phyloP scores from a whole-genome alignment of 2,113 vertebrate species.

The Setophaga kirtlandii region DNA sequence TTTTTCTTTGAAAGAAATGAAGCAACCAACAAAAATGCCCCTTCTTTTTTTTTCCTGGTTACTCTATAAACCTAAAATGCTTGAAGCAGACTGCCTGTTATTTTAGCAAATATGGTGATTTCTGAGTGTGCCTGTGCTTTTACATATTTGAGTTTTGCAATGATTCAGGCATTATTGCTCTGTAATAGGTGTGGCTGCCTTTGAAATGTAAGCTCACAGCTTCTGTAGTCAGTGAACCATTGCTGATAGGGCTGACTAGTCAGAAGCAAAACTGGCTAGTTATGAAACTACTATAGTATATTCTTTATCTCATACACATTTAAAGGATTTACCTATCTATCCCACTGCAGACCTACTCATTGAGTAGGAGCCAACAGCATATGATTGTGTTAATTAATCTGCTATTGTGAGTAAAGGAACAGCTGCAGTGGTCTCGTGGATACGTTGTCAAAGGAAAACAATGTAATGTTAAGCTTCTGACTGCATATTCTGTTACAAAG shows the following conservation, averaged over 20 bases:
- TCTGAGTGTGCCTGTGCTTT: slow-evolving; percentile 64
- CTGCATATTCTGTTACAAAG: slow-evolving; percentile 98
- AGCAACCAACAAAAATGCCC: background rate
- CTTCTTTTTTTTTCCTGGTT: background rate
- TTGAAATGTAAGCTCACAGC: slow-evolving; percentile 70
- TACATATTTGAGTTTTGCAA: slow-evolving; percentile 66
- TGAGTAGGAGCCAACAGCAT: slow-evolving; percentile 97
- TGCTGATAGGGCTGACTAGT: slow-evolving; percentile 86
- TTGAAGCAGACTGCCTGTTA: slow-evolving; percentile 65
- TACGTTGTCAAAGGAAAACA: slow-evolving; percentile 99
- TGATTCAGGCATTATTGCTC: slow-evolving; percentile 68
- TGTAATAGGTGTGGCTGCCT: slow-evolving; percentile 76
- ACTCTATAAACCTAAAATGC: slow-evolving; percentile 60
- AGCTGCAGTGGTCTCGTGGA: slow-evolving; percentile 97
- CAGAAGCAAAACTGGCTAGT: slow-evolving; percentile 85
- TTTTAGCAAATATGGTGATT: slow-evolving; percentile 75
- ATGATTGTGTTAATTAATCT: slow-evolving; percentile 99
- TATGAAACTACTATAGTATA: slow-evolving; percentile 86
- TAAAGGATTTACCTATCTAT: slow-evolving; percentile 99
- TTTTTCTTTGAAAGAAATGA: slow-evolving; percentile 68
- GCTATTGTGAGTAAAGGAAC: slow-evolving; percentile 99
- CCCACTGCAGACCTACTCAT: slow-evolving; percentile 96
- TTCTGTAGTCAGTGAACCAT: slow-evolving; percentile 71
- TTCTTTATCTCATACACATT: slow-evolving; percentile 91
- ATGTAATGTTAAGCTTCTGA: slow-evolving; percentile 97